Percentiles rank a stretch among this genome's conserved stretches.
phyloP scores from a whole-genome alignment of 2,113 vertebrate genomes.

The Dasyornis broadbenti region DNA sequence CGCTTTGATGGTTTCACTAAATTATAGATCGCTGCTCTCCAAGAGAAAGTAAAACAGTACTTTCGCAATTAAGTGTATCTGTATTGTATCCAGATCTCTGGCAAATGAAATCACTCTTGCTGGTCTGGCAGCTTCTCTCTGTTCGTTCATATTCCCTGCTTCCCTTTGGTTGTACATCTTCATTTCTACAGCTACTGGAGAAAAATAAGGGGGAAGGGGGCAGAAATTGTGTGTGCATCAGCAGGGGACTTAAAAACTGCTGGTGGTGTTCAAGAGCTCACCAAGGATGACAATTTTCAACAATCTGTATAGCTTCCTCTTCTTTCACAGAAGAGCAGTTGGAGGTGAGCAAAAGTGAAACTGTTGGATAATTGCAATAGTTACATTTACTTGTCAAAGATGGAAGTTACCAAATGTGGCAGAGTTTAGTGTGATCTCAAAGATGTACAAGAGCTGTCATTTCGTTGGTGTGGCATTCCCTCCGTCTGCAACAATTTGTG shows the following conservation, averaged over 20 bases:
- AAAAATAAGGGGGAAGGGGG: neutral
- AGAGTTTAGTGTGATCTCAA: slow-evolving; percentile 3
- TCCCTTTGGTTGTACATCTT: neutral
- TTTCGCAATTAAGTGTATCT: slow-evolving; percentile 4
- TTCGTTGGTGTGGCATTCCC: neutral
- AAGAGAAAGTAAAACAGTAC: neutral
- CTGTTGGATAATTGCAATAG: neutral
- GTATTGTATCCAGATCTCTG: neutral
- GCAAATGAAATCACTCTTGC: neutral
- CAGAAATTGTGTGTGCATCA: neutral
- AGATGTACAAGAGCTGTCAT: neutral
- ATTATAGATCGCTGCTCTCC: neutral
- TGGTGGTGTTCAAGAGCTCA: neutral
- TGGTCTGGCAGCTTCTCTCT: neutral
- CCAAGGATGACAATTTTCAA: neutral
- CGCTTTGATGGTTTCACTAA: neutral
- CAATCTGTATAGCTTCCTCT: neutral
- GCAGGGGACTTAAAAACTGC: neutral
- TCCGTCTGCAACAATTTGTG: neutral
- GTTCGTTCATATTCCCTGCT: neutral
- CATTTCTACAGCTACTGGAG: neutral
- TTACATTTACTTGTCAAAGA: neutral
- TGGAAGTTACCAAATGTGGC: neutral
- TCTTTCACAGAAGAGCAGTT: neutral
- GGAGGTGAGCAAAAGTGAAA: slow-evolving; percentile 21